A percentile compares a stretch with the other conserved stretches of the same genome.
These are phyloP conservation scores for Neodiprion virginianus DNA, from an alignment of 1,140 invertebrate species.

Conservation along the genomic window DNA sequence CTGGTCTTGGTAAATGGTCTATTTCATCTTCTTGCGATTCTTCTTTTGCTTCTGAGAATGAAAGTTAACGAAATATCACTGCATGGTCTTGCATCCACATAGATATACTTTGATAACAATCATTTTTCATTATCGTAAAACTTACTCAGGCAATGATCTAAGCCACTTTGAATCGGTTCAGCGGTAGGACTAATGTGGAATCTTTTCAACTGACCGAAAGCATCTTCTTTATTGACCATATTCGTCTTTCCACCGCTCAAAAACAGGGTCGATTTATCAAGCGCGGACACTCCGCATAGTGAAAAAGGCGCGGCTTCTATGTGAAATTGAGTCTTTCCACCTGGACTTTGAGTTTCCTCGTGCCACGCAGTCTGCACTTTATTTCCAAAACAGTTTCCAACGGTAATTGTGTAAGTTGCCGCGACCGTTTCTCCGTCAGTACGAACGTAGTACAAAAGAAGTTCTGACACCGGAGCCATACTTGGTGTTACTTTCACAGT, in stretches of 20 bases:
- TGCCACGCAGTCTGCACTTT: constrained; percentile 63
- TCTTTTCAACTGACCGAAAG: constrained; percentile 48
- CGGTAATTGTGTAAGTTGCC: constrained; percentile 59
- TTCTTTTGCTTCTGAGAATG: constrained; percentile 21
- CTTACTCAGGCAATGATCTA: constrained; percentile 51
- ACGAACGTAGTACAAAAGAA: constrained; percentile 80
- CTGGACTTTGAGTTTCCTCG: constrained; percentile 59
- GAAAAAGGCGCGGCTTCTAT: constrained; percentile 64
- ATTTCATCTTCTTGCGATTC: constrained; percentile 37
- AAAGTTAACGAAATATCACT: no score
- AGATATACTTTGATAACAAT: constrained; percentile 17
- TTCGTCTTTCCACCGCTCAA: constrained; percentile 50
- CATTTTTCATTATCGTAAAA: constrained; percentile 13
- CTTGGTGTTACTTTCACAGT: constrained; percentile 67
- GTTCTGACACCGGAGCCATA: constrained; percentile 76
- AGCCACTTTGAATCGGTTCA: constrained; percentile 40
- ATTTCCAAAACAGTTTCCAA: constrained; percentile 67
- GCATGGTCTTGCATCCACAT: no score
- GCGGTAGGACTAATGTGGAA: constrained; percentile 48
- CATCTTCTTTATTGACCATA: constrained; percentile 43
- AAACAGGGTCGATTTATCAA: constrained; percentile 68
- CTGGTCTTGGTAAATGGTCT: constrained; percentile 50
- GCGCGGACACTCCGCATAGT: constrained; percentile 66
- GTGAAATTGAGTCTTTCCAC: constrained; percentile 57
- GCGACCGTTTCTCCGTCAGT: constrained; percentile 75